Evolutionary conservation across 2,797 vertebrate genomes (phyloP), one percentile per base, ranked within the genome.

Genomic region (Sebastiscus albofasciatus): DNA sequence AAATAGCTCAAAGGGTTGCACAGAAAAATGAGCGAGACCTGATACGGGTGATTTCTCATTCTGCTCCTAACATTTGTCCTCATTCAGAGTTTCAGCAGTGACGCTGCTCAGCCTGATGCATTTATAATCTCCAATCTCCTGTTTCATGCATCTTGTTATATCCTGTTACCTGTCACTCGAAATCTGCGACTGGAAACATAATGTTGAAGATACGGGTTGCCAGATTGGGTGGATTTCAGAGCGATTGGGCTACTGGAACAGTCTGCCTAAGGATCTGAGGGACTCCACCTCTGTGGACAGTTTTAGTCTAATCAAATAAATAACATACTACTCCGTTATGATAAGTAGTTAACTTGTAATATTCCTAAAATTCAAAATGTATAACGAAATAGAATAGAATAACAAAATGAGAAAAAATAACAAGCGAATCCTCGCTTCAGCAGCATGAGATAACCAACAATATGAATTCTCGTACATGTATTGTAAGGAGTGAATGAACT

Each of bases 1-100:
- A 78, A 80, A 83, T 20, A 62, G 75, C 81, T 69, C 22, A 29
- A 58, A 81, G 83, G 29, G 20, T 61, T 33, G 69, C 34, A 75
- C 34, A 56, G 71, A 87, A 68, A 84, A 80, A 85, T 55, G 65
- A 75, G 62, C 2, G 39, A 74, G 68, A 89, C 55, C 27, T 72
- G 82, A 87, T 75, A 49, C 24, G 6, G 81, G 81, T 80, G 82
- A 76, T 80, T 89, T 92, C 78, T 86, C 79, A 33, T 72, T 33
- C 36, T 62, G 73, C 67, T 67, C 67, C 36, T 65, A 27, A 49
- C 12, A 77, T 82, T 88, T 86, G 2, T 86, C 54, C 71, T 84
- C 66, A 75, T 88, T 85, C 70, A 49, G 46, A 72, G 42, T 72
- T 60, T 36, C 58, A 87, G 33, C 3, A 5, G 67, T 67, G 75